These are phyloP conservation scores for Orchesella cincta DNA, from an alignment of 1,140 invertebrate species.

Conservation along the genomic window DNA sequence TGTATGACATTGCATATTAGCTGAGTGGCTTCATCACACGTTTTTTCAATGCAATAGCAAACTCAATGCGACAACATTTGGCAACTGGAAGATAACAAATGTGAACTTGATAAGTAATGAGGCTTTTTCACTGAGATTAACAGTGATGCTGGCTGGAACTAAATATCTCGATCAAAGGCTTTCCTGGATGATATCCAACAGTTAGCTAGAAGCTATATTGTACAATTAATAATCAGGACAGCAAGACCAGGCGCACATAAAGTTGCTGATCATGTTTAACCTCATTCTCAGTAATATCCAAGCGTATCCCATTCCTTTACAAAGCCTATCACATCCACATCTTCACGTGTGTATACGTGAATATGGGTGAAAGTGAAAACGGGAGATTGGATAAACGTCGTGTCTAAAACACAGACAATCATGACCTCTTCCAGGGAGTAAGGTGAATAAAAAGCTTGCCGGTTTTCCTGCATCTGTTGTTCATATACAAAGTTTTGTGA, in stretches of 20 bases:
- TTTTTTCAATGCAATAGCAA: too few relatives aligned
- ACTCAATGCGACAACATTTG: background rate
- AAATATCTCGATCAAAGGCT: background rate
- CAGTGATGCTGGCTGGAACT: background rate
- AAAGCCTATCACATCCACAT: too few relatives aligned
- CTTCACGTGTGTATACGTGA: background rate
- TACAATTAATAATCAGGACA: slow-evolving; percentile 7
- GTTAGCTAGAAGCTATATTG: background rate
- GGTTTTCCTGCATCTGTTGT: too few relatives aligned
- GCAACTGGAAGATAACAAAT: background rate
- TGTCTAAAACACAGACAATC: background rate
- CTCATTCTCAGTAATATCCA: too few relatives aligned
- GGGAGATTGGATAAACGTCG: background rate
- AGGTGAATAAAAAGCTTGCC: too few relatives aligned
- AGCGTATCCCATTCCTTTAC: too few relatives aligned
- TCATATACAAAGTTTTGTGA: too few relatives aligned
- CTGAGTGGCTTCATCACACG: too few relatives aligned
- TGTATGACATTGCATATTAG: too few relatives aligned
- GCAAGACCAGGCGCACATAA: too few relatives aligned
- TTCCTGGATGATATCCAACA: slow-evolving; percentile 18
- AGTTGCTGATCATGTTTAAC: too few relatives aligned
- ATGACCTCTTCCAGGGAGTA: background rate
- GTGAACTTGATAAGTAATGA: slow-evolving; percentile 13
- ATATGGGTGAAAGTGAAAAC: background rate
- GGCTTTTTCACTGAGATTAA: background rate